Base-by-base conservation (phyloP, 92 coral and sea anemone genomes). In the Plumapathes pennacea region DNA sequence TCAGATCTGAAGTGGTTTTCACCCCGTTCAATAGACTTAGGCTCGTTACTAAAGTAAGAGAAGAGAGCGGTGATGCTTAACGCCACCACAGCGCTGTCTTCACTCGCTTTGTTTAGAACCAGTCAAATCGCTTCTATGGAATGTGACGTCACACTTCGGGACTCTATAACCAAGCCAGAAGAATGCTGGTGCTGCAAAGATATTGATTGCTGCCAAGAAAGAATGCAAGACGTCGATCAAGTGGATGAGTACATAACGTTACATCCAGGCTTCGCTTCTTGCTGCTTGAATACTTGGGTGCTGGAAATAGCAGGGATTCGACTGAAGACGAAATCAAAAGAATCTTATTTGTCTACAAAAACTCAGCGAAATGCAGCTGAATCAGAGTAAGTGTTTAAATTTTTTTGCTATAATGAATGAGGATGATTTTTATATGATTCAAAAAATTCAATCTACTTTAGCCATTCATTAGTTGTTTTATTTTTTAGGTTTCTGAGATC, bases 121-220 rank as follows among this genome's bases (percentile, higher is more conserved):
- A 69, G 30, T 34, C 28, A 43, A 57, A 44, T 18, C 20, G 77
- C 50, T 15, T 25, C 60, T 13, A 24, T 26, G 60, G 58, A 71
- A 71, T 53, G 78, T 71, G 78, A 71, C 69, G 69, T 71, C 78
- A 56, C 32, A 46, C 68, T 57, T 69, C 19, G 24, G 77, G 1
- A 69, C 77, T 57, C 67, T 41, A 69, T 64, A 29, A 12, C 53
- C 13, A 46, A 40, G 10, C 46, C 65, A 11, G 64, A 67, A 42
- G 57, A 67, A 38, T 67, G 75, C 19, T 44, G 56, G 64, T 67
- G 75, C 32, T 54, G 75, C 57, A 44, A 10, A 30, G 75, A 67
- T 25, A 43, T 67, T 7, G 65, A 54, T 37, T 11, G 48, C 32
- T 67, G 75, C 65, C 8, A 6, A 10, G 56, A 67, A 13, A 9